Evolutionary conservation across 2,113 vertebrate species (phyloP).

Genomic region (Suricata suricatta): DNA sequence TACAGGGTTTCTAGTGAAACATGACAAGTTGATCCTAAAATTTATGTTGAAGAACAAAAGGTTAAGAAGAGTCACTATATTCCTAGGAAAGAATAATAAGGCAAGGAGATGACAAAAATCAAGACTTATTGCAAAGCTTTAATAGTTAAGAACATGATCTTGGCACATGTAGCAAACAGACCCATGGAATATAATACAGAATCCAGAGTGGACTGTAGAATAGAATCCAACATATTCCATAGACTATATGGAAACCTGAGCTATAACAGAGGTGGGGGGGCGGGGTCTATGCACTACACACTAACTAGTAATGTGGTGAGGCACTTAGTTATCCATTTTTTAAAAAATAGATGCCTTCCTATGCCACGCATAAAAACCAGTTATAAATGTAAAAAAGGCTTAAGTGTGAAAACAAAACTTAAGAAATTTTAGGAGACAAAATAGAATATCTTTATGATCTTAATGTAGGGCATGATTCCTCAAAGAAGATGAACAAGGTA

Average conservation of each 20-base stretch:
- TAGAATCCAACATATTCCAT: neutral
- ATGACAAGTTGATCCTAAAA: slow-evolving; percentile 38
- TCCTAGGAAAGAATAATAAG: neutral
- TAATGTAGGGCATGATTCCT: neutral
- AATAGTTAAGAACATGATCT: neutral
- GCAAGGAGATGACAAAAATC: neutral
- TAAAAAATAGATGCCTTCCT: neutral
- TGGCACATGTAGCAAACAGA: neutral
- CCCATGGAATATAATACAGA: neutral
- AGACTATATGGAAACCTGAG: neutral
- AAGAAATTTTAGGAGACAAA: neutral
- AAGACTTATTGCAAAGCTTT: neutral
- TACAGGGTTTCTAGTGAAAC: slow-evolving; percentile 12
- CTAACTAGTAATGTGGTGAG: neutral
- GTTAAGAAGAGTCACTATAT: slow-evolving; percentile 18
- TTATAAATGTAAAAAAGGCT: neutral
- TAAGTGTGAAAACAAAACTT: slow-evolving; percentile 7
- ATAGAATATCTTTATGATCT: neutral
- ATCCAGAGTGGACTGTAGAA: neutral
- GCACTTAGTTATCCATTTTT: neutral
- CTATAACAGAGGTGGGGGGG: neutral
- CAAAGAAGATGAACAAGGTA: slow-evolving; percentile 10
- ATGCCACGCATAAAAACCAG: neutral
- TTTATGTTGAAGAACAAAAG: slow-evolving; percentile 49
- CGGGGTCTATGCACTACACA: neutral